Evolutionary conservation across 2,113 vertebrate species (phyloP).

Genomic region (Tiliqua scincoides): DNA sequence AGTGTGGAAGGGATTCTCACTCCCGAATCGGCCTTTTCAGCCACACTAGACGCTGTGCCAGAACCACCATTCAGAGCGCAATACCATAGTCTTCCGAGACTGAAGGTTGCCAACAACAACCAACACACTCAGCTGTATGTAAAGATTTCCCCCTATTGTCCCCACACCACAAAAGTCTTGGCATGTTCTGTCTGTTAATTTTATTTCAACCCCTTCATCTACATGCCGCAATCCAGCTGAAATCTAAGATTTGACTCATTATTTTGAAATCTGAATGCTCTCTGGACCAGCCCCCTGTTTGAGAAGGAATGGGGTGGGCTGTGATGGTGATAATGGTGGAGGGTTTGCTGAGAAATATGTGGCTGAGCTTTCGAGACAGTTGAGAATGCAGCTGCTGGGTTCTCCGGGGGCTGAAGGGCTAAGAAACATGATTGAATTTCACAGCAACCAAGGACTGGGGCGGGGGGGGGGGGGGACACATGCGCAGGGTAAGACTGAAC

Average conservation of each 20-base stretch:
- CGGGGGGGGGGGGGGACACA: background rate
- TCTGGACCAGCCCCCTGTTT: constrained; percentile 18
- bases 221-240: background rate
- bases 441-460: constrained; percentile 26
- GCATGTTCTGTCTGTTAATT: too few species aligned
- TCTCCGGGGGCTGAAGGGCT: constrained; percentile 60
- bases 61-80: too few species aligned
- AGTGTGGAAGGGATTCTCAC: too few species aligned
- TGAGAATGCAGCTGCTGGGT: constrained; percentile 71
- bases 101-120: too few species aligned
- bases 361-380: constrained; percentile 67
- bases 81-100: too few species aligned
- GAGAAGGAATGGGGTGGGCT: background rate
- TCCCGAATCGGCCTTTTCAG: too few species aligned
- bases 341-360: constrained; percentile 36
- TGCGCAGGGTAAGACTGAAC: constrained; percentile 17
- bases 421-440: constrained; percentile 70
- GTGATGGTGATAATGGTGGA: background rate
- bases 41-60: too few species aligned
- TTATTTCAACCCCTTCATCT: background rate
- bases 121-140: background rate
- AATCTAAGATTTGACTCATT: constrained; percentile 24
- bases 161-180: too few species aligned
- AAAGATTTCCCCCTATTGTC: background rate
- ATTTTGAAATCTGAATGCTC: constrained; percentile 24